Evolutionary conservation across 2,888 invertebrate species (phyloP), one percentile per base, ranked within the genome.

Genomic region (Plutella xylostella): DNA sequence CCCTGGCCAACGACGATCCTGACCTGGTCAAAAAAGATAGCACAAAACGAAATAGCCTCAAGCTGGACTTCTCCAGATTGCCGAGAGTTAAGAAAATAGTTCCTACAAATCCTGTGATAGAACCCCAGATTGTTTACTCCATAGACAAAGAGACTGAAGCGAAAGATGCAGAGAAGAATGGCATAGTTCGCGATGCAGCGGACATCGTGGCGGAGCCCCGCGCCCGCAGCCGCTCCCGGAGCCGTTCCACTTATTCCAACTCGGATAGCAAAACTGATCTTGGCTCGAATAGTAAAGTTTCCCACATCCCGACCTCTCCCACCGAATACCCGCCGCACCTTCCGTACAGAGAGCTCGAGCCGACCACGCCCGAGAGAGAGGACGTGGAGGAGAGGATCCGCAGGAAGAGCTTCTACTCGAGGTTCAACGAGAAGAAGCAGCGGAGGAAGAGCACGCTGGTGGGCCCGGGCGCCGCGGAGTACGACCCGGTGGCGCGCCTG

Each of bases 341-440:
- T 55, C 79, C 60, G 57, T 72, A 57, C 51, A 83, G 69, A 58
- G 85, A 58, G 67, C 86, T 51, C 63, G 87, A 73, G 62, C 65
- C 79, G 19, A 69, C 69, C 22, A 71, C 79, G 11, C 82, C 84
- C 11, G 85, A 89, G 49, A 74, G 73, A 50, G 93, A 93, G 61
- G 93, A 93, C 48, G 90, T 96, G 34, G 90, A 90, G 43, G 96
- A 96, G 61, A 86, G 96, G 58, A 96, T 96, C 58, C 86, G 93
- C 55, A 86, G 96, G 25, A 94, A 94, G 68, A 95, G 95, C 68
- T 96, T 94, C 74, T 96, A 94, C 65, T 89, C 92, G 12, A 86
- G 95, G 54, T 96, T 96, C 66, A 95, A 96, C 65, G 93, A 94
- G 62, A 90, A 92, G 65, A 92, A 92, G 58, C 87, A 87, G 52